These are phyloP conservation scores for Chrysaora quinquecirrha DNA, from an alignment of 30 jellyfish, hydroid and myxozoan species.

Conservation along the genomic window DNA sequence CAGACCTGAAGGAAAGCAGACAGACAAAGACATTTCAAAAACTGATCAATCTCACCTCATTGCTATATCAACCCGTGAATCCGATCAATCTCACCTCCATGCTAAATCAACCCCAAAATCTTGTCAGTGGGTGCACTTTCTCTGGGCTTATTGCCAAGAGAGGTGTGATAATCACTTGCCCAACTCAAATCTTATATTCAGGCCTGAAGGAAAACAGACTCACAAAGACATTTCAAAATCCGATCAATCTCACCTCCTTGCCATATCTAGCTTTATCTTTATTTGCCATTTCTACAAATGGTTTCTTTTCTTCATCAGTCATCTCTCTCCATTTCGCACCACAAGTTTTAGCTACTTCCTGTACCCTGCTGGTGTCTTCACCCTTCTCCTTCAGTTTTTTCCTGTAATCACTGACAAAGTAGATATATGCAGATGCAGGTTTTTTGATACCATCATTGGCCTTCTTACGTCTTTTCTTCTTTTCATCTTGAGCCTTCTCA, in stretches of 20 bases:
- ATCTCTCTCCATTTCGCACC: constrained; percentile 94
- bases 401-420: constrained; percentile 85
- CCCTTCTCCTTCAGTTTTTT: constrained; percentile 79
- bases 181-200: too few species aligned
- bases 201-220: too few species aligned
- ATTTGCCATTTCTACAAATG: constrained; percentile 56
- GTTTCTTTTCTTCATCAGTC: constrained; percentile 88
- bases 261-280: constrained; percentile 82
- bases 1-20: too few species aligned
- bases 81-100: too few species aligned
- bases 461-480: constrained; percentile 82
- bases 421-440: constrained; percentile 97
- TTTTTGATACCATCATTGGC: constrained; percentile 89
- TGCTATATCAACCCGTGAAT: too few species aligned
- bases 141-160: constrained; percentile 93
- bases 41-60: too few species aligned
- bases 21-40: too few species aligned
- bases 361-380: constrained; percentile 71
- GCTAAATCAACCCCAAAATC: constrained; percentile 94
- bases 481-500: constrained; percentile 61
- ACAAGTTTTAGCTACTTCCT: constrained; percentile 90
- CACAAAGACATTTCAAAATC: too few species aligned
- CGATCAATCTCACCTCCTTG: constrained; percentile 79
- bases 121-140: too few species aligned
- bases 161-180: too few species aligned